Percentiles rank a stretch among this genome's conserved stretches.
Evolutionary conservation across 1,140 invertebrate species (phyloP).

Genomic region (Lepidurus packardi): DNA sequence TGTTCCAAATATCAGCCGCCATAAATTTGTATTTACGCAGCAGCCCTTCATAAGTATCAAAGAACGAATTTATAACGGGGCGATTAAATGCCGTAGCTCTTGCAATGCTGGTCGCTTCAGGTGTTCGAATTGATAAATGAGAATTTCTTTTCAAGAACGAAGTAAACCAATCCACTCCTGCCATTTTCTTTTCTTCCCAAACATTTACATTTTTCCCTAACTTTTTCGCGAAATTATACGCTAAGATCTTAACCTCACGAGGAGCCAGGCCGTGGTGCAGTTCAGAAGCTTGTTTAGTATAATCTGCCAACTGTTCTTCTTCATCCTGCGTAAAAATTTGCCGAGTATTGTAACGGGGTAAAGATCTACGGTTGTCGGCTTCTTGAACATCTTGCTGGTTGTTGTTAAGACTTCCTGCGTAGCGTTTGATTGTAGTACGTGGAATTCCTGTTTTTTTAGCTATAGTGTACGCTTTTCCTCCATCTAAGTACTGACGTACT

Average conservation of each 20-base stretch:
- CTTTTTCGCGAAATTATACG: neutral
- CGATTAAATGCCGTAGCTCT: constrained; percentile 46
- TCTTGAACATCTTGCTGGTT: neutral
- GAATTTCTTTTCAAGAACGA: constrained; percentile 43
- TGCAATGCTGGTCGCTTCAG: constrained; percentile 44
- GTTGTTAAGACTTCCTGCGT: neutral
- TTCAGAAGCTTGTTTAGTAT: neutral
- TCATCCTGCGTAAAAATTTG: constrained; percentile 22
- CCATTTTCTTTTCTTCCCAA: constrained; percentile 42
- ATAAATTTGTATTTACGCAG: constrained; percentile 44
- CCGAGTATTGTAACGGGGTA: neutral
- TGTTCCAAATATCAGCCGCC: constrained; percentile 46
- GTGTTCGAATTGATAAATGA: constrained; percentile 42
- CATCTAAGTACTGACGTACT: neutral
- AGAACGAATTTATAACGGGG: constrained; percentile 42
- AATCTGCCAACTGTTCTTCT: constrained; percentile 6
- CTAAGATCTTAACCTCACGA: constrained; percentile 8
- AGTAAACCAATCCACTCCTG: constrained; percentile 45
- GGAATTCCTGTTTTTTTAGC: neutral
- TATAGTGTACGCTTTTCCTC: neutral
- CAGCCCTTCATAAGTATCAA: constrained; percentile 41
- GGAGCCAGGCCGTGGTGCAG: constrained; percentile 25
- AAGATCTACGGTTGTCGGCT: neutral
- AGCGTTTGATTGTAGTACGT: neutral
- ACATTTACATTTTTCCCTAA: constrained; percentile 30